Evolutionary conservation across 2,797 vertebrate genomes (phyloP), one percentile per base, ranked within the genome.

Genomic region (Tarsius wallacei): DNA sequence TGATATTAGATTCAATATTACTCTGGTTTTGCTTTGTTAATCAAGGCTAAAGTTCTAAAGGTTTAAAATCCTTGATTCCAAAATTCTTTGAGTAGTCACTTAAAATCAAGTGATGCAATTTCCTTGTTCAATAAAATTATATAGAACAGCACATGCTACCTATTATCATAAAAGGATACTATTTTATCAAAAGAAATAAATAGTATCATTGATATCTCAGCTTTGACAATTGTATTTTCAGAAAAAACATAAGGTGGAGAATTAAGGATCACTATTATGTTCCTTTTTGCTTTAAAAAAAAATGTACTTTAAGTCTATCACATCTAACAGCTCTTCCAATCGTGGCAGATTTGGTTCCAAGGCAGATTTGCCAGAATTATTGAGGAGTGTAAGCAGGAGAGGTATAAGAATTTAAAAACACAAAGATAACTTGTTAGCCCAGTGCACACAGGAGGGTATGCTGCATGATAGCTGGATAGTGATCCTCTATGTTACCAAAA

Each of bases 1-100:
- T 81, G 85, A 22, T 57, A 89, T 63, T 70, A 94, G 59, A 49
- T 16, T 81, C 36, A 68, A 57, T 80, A 94, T 77, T 94, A 87
- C 47, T 93, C 42, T 91, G 10, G 64, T 91, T 74, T 95, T n/a
- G 42, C 55, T 96, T 92, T 74, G 87, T 51, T 14, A 94, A 93
- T 95, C 42, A 93, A 94, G 22, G 73, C 89, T 94, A 87, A 89
- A 84, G 87, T 91, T 86, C 55, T 93, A 81, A 87, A 96, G 36
- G 80, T 80, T 96, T 49, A 98, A 51, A 92, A 84, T 70, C 59
- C 4, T 59, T 77, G 92, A 78, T 81, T 93, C 36, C 47, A 74
- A 78, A 80, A 91, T 93, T 92, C 71, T 77, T 85, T 68, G 36
- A 47, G 53, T 10, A 84, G 80, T 85, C 36, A 87, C 24, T 91